Evolutionary conservation across 1,140 invertebrate species (phyloP), one percentile per base, ranked within the genome.

Genomic region (Marisa cornuarietis): DNA sequence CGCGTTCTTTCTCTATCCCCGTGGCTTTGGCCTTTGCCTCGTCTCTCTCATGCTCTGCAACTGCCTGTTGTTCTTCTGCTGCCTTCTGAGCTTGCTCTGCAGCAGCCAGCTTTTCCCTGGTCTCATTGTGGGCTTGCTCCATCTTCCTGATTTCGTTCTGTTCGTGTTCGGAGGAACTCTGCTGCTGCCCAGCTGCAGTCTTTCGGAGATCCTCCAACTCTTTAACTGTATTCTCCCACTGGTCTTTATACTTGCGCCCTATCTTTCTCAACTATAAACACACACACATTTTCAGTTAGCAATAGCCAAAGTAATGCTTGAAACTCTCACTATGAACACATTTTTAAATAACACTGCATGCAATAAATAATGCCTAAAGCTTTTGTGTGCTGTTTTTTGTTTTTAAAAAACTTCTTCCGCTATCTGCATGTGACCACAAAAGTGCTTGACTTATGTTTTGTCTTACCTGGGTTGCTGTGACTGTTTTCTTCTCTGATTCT

Each of bases 211-310:
- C 63, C 24, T 90, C 90, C 49, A 88, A 26, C 71, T 88, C 85
- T 71, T 89, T 90, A 11, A 75, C 81, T 0, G 82, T 86, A 82
- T 96, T 95, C 87, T 96, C 95, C 87, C 93, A 96, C 85, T 95
- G 95, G 10, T 94, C 94, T 89, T 97, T 98, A 87, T 98, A 98
- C 86, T 96, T 97, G 82, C 96, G 95, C 6, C 96, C 97, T 87
- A 98, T 96, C 88, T 96, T 96, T 83, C 95, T 93, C 71, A 98
- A 94, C 92, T 97, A 84, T 20, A 86, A 83, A 66, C 79, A 77
- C 51, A 83, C 65, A 71, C 54, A 58, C 54, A 58, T 6, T 14
- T 58, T 58, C 16, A 58, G 54, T 58, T 14, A 58, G 54, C 54
- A 58, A 58, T 58, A 18, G 16, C 54, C 16, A 58, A 14, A 58